Evolutionary conservation across 2,888 invertebrate genomes (phyloP), one percentile per base, ranked within the genome.

Genomic region (Tenthredo notha): DNA sequence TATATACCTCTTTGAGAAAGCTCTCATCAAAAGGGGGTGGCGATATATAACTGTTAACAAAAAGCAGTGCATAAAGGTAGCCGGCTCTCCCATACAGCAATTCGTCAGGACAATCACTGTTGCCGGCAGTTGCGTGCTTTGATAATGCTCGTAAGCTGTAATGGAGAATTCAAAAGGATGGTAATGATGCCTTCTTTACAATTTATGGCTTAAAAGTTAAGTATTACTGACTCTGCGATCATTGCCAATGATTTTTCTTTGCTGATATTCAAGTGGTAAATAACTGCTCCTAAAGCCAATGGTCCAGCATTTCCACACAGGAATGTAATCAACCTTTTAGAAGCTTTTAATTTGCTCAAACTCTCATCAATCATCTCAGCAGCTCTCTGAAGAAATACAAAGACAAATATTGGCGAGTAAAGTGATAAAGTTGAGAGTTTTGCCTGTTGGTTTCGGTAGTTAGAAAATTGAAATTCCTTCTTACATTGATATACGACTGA

Each of bases 21-120:
- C 93, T 92, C 25, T 94, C 92, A 84, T 96, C 95, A 88, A 97
- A 95, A 10, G 95, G 93, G 83, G 95, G 94, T 50, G 95, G 94
- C 61, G 95, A 95, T 88, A 96, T 94, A 90, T 96, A 92, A 90
- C 95, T 95, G 90, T 96, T 96, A 0, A 98, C 95, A 94, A 96
- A 97, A 10, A 98, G 93, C 80, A 98, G 94, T 3, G 97, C 94
- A 94, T 95, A 97, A 18, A 98, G 94, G 92, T 97, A 98, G 29
- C 98, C 98, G 88, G 95, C 95, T 91, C 97, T 95, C 6, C 98
- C 98, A 94, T 97, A 98, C 54, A 98, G 94, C 85, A 98, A 93
- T 94, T 98, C 98, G 95, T 98, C 97, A 0, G 98, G 96, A 82
- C 95, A 90, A 87, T 94, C 94, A 33, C 93, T 92, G 77, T 92